A percentile compares a stretch with the other conserved stretches of the same genome.
Evolutionary conservation across 2,113 vertebrate species (phyloP).

Genomic region (Nothocercus nigrocapillus): DNA sequence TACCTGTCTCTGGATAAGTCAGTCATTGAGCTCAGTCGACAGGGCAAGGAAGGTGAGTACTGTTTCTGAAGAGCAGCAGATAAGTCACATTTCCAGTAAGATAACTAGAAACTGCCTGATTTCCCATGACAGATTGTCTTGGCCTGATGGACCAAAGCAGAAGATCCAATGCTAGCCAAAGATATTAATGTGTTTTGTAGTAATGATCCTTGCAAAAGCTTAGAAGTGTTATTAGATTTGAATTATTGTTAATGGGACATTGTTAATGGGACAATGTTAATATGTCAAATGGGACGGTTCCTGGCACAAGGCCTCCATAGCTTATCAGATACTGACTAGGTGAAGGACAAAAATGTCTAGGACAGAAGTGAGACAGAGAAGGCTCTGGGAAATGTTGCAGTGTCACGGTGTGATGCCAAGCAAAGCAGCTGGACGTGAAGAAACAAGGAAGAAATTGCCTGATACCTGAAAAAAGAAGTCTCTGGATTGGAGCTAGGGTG

Average conservation of each 20-base stretch:
- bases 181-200: neutral
- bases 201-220: neutral
- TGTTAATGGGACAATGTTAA: too few relatives aligned
- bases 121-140: neutral
- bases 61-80: neutral
- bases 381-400: neutral
- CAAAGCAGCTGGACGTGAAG: neutral
- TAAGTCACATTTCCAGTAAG: neutral
- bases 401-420: neutral
- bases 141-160: neutral
- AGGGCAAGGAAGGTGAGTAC: slow-evolving; percentile 91
- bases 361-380: neutral
- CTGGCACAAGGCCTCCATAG: neutral
- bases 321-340: neutral
- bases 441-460: neutral
- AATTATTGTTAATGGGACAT: neutral
- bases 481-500: neutral
- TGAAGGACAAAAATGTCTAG: neutral
- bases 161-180: neutral
- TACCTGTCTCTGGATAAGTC: slow-evolving; percentile 97
- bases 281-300: neutral
- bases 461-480: neutral
- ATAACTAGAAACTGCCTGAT: neutral
- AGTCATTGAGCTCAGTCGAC: slow-evolving; percentile 95
- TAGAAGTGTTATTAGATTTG: neutral